A percentile compares a stretch with the other conserved stretches of the same genome.
Conservation (phyloP, 1,140 invertebrate genomes). For the Pemphigus obesinymphae region DNA sequence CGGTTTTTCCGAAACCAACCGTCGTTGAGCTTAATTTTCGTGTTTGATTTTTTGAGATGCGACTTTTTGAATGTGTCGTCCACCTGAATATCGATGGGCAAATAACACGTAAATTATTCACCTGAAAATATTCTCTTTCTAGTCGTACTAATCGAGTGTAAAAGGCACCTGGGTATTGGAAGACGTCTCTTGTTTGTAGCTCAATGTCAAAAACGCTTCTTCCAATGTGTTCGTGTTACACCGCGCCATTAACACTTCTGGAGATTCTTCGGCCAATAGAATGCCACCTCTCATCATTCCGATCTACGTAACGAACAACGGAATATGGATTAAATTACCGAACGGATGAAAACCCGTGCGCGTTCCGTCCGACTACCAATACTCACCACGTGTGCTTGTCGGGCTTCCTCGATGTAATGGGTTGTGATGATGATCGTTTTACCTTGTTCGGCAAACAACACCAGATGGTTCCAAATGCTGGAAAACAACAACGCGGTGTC, state of each 20-base stretch:
- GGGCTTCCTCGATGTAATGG: conserved; percentile 64
- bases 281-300: conserved; percentile 60
- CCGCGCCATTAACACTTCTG: conserved; percentile 53
- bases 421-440: conserved; percentile 63
- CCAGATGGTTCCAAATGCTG: conserved; percentile 46
- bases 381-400: conserved; percentile 57
- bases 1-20: not conserved
- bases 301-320: conserved; percentile 51
- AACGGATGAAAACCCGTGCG: not conserved
- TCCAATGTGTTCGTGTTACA: conserved; percentile 56
- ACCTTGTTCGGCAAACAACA: conserved; percentile 47
- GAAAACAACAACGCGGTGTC: not conserved
- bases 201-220: conserved; percentile 59
- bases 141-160: too few relatives aligned
- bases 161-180: not conserved
- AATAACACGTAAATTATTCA: not conserved
- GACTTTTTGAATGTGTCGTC: not conserved
- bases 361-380: too few relatives aligned
- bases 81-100: not conserved
- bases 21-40: conserved; percentile 3
- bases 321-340: not conserved
- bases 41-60: not conserved
- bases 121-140: not conserved
- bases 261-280: conserved; percentile 58
- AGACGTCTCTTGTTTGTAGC: conserved; percentile 46